Evolutionary conservation across 2,113 vertebrate genomes (phyloP), one percentile per base, ranked within the genome.

Genomic region (Baryphthengus martii): DNA sequence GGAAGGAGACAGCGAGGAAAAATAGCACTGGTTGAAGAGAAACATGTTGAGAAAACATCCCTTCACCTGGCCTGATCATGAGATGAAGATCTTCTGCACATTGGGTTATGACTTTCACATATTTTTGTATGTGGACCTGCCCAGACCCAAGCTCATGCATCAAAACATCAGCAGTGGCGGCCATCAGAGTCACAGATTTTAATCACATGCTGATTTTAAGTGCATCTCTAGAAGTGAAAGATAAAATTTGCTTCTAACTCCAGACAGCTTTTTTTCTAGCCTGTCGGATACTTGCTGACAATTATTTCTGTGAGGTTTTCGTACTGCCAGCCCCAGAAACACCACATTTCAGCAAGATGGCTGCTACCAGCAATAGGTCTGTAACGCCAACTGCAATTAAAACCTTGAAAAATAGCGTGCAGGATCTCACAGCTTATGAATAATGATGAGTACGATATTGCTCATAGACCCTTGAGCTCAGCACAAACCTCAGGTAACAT

Each of bases 331-430:
- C 33, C 62, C 33, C 52, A 93, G 83, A 90, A 90, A 68, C 5
- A 33, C 4, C 61, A 50, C 52, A 61, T 65, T 88, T 72, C 49
- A 79, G 65, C 58, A 66, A 65, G 70, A 75, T 26, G 28, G 29
- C 26, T 76, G 49, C 66, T n/a, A 65, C 31, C 44, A 91, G 70
- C 44, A 61, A 9, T n/a, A 78, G 17, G 10, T 72, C 40, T 75
- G 14, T 68, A 92, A 72, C 45, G 61, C 61, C 61, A 92, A 8
- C 29, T 86, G n/a, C 67, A 96, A 93, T 90, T 92, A 96, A 92
- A 89, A 35, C 61, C n/a, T 78, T 85, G 47, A 72, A 80, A 87
- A 89, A 63, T 21, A 92, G 7, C 65, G 47, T 40, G 29, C 70
- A 68, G 33, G 52, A 25, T 75, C 62, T 90, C 52, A 17, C 26